Evolutionary conservation across 2,888 invertebrate species (phyloP).

Genomic region (Diarsia brunnea): DNA sequence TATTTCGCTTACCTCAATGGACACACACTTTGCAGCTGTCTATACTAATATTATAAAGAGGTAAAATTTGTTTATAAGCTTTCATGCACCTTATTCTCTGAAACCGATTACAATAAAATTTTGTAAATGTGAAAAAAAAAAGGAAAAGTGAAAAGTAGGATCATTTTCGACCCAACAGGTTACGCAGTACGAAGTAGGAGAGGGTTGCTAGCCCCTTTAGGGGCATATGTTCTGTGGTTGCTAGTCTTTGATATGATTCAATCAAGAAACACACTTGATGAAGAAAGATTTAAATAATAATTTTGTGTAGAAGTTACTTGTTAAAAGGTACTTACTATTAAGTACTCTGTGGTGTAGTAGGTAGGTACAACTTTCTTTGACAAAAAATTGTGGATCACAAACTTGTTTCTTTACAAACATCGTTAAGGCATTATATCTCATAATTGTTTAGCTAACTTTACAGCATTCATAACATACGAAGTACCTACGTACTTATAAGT

Average conservation of each 20-base stretch:
- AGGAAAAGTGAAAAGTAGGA: background rate
- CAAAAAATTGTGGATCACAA: background rate
- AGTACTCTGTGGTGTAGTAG: too few relatives aligned
- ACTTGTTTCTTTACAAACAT: constrained; percentile 7
- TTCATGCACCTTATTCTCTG: too few relatives aligned
- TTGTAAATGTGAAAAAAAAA: background rate
- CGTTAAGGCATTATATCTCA: constrained; percentile 19
- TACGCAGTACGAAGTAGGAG: background rate
- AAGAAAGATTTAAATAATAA: background rate
- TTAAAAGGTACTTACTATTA: too few relatives aligned
- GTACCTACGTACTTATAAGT: background rate
- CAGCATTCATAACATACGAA: constrained; percentile 24
- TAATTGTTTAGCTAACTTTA: constrained; percentile 34
- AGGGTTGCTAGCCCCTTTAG: background rate
- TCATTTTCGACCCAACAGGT: background rate
- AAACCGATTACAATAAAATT: background rate
- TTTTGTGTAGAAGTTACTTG: background rate
- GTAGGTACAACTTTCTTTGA: background rate
- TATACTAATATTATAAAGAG: too few relatives aligned
- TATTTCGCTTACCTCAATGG: constrained; percentile 4
- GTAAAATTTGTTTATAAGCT: too few relatives aligned
- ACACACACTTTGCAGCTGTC: background rate
- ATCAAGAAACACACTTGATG: background rate
- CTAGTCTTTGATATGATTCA: background rate
- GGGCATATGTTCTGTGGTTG: too few relatives aligned